Conservation (phyloP, 2,888 invertebrate genomes). For the Chydorus sphaericus region DNA sequence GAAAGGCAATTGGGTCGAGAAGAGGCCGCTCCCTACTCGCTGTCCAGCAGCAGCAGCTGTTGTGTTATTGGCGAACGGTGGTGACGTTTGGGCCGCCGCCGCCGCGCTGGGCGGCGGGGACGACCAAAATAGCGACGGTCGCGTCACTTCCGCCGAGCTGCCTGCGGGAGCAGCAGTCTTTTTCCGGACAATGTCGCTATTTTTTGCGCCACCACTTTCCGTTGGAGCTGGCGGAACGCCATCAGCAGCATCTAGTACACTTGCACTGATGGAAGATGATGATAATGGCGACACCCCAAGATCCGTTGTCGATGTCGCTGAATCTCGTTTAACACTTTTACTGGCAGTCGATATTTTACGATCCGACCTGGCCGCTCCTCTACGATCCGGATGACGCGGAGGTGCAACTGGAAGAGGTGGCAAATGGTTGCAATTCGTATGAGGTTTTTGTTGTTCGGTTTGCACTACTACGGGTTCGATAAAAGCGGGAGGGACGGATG, state of each 20-base stretch:
- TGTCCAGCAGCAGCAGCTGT: neutral
- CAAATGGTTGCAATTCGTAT: neutral
- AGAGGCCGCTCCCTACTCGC: neutral
- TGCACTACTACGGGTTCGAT: no score
- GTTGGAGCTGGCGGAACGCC: neutral
- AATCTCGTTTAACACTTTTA: no score
- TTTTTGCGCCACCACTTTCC: neutral
- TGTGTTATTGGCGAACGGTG: neutral
- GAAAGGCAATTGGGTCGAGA: neutral
- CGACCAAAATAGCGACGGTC: neutral
- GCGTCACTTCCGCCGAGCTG: neutral
- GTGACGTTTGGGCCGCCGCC: neutral
- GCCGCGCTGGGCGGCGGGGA: neutral
- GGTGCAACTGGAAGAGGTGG: constrained; percentile 10
- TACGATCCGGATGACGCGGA: constrained; percentile 6
- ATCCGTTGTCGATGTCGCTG: constrained; percentile 6
- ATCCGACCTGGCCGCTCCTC: no score
- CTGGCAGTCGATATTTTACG: constrained; percentile 1
- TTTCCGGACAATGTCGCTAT: constrained; percentile 6
- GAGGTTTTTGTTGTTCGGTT: neutral
- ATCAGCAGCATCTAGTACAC: neutral
- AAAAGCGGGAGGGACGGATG: no score
- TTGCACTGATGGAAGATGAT: neutral
- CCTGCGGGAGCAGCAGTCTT: constrained; percentile 8
- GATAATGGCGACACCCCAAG: neutral